Percentiles rank a stretch among this genome's conserved stretches.
Conservation (phyloP, 2,797 vertebrate genomes). For the Rhincodon typus region DNA sequence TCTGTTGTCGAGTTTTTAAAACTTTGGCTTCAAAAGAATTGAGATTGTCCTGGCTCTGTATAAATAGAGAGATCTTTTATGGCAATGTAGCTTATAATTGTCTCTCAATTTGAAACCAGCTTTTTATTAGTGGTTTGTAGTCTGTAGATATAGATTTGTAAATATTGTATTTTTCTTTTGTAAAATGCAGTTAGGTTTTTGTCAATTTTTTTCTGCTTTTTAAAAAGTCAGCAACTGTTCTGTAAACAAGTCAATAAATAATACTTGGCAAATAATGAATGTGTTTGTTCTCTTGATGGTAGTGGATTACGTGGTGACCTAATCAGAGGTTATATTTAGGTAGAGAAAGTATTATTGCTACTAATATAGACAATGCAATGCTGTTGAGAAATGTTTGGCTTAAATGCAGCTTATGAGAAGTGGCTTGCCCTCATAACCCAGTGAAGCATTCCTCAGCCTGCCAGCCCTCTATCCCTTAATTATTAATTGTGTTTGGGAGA, state of each 20-base stretch:
- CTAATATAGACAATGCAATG: neutral
- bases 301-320: neutral
- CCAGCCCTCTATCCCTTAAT: neutral
- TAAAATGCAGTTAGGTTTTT: neutral
- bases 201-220: neutral
- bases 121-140: neutral
- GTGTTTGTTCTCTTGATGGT: neutral
- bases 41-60: neutral
- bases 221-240: neutral
- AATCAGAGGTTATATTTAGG: neutral
- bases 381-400: neutral
- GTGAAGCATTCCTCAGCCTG: neutral
- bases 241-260: slow-evolving; percentile 12
- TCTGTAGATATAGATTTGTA: neutral
- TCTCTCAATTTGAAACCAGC: neutral
- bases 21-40: neutral
- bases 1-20: neutral
- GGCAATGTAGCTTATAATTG: neutral
- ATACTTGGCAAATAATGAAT: neutral
- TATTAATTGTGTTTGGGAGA: neutral
- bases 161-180: neutral
- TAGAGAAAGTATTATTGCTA: neutral
- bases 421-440: neutral
- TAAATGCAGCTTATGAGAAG: neutral
- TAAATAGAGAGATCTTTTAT: neutral